phyloP scores from a whole-genome alignment of 2,113 vertebrate species.

The Cygnus atratus region DNA sequence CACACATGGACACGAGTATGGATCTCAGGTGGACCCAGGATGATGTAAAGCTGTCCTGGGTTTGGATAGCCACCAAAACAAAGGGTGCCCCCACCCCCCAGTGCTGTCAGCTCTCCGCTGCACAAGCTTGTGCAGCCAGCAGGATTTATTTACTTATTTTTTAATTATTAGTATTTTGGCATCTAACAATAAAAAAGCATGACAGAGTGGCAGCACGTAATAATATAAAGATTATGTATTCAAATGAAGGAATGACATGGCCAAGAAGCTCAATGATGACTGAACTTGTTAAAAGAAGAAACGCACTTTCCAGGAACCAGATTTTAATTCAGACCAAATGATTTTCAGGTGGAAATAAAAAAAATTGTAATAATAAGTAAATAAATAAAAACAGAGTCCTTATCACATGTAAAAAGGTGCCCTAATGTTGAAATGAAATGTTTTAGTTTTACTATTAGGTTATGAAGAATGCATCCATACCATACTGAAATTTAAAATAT shows the following conservation, averaged over 20 bases:
- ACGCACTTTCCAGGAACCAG: not conserved
- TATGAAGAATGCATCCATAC: not conserved
- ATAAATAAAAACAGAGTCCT: not conserved
- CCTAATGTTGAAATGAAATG: not conserved
- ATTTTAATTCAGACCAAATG: slow-evolving; percentile 35
- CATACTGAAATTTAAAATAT: not conserved
- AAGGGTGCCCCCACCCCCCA: not conserved
- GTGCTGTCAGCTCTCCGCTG: accelerated
- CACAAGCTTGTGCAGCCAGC: accelerated
- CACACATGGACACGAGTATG: accelerated
- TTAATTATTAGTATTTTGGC: not conserved
- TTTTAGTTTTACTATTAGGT: not conserved
- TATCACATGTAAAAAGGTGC: not conserved
- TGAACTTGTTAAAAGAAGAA: not conserved
- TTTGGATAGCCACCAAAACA: not conserved
- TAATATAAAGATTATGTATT: not conserved
- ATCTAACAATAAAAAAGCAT: not conserved
- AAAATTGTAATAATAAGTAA: no score
- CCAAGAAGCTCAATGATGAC: not conserved
- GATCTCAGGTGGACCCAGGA: accelerated
- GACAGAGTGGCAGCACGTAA: no score
- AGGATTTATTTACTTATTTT: not conserved
- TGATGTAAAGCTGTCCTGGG: not conserved
- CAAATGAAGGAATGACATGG: not conserved
- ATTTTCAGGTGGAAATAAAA: slow-evolving; percentile 6